Conservation (phyloP, 2,797 vertebrate species). For the Syngnathus acus region DNA sequence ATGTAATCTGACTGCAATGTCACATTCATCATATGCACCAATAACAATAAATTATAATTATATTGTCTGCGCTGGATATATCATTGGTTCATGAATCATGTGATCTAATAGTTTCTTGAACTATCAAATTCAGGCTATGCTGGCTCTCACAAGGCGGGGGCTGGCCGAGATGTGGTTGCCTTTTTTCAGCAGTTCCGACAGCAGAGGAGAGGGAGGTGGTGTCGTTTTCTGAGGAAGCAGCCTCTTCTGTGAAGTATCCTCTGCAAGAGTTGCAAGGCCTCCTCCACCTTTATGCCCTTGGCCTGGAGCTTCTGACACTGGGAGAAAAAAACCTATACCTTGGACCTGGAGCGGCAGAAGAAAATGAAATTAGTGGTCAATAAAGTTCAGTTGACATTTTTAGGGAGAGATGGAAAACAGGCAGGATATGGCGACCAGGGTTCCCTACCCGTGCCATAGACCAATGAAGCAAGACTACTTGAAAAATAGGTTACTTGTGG, state of each 20-base stretch:
- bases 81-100: background rate
- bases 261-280: conserved; percentile 80
- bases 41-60: background rate
- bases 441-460: too few species aligned
- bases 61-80: background rate
- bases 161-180: conserved; percentile 92
- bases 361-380: conserved; percentile 27
- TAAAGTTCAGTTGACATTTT: background rate
- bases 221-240: conserved; percentile 90
- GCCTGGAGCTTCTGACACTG: conserved; percentile 69
- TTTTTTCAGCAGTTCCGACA: conserved; percentile 98
- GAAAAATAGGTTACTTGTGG: background rate
- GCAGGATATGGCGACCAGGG: too few species aligned
- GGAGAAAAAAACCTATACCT: conserved; percentile 80
- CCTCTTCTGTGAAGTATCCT: conserved; percentile 96
- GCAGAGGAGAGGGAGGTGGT: conserved; percentile 92
- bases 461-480: too few species aligned
- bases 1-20: background rate
- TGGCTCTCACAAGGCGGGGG: conserved; percentile 69
- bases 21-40: background rate
- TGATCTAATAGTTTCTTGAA: background rate
- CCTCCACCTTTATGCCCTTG: conserved; percentile 74
- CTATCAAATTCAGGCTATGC: background rate
- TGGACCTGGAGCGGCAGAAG: conserved; percentile 66
- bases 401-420: background rate